Base-by-base conservation (phyloP, 1,140 invertebrate genomes). In the Vanessa tameamea region DNA sequence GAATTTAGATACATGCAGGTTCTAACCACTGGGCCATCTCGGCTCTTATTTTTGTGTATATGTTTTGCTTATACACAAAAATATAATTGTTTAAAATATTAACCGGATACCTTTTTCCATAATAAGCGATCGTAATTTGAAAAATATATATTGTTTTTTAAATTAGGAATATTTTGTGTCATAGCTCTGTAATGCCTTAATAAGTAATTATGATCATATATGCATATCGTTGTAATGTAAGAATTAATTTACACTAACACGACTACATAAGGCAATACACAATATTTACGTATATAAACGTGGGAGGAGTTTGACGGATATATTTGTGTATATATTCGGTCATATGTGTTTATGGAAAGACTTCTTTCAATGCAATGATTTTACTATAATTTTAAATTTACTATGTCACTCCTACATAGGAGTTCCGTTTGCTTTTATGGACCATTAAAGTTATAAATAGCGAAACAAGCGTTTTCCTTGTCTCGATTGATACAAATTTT, bases 281-380 rank as follows among this genome's bases (percentile, higher is more conserved):
- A 61, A 61, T 61, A 26, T 61, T 57, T 37, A 15, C 31, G 57
- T 2, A 20, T 26, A 23, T 64, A 37, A 23, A 23, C 15, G 59
- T 64, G 48, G 47, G 57, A 63, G 68, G 23, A 63, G 14, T 20
- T 70, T 70, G 23, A 14, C 1, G 13, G 15, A 20, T 61, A 48
- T 20, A 12, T 15, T 15, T 48, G 47, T 43, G 47, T 69, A 43
- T 11, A 43, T 43, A 43, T 48, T 70, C 64, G 47, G 16, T 66
- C 66, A 9, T 48, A 66, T 20, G 47, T 26, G 48, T 47, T 57
- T 61, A 43, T 55, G 70, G 70, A 65, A 66, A 72, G 48, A 65
- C 61, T 65, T 53, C 51, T 59, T 66, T 55, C 31, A 37, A 59
- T 53, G 64, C 48, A 72, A 23, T 59, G 23, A 26, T 70, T 51